Evolutionary conservation across 2,797 vertebrate species (phyloP).

Genomic region (Enteromius thamalakanensis): DNA sequence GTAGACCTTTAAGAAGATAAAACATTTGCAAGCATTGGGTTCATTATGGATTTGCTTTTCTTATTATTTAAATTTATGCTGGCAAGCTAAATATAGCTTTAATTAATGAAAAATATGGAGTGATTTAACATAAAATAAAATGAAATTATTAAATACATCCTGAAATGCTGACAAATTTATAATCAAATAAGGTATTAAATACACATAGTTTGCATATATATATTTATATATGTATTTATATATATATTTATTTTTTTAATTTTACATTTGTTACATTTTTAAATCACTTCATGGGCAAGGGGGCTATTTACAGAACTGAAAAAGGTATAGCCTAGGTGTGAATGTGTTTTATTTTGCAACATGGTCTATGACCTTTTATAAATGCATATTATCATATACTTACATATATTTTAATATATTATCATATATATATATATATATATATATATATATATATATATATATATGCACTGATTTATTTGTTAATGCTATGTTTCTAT

Average conservation of each 20-base stretch:
- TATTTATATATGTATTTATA: too few relatives aligned
- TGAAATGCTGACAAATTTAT: too few relatives aligned
- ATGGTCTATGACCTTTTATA: neutral
- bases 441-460: too few relatives aligned
- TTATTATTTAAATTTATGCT: too few relatives aligned
- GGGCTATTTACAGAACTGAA: neutral
- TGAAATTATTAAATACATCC: neutral
- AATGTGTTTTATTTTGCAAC: too few relatives aligned
- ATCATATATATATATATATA: neutral
- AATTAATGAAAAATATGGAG: neutral
- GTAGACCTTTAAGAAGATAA: neutral
- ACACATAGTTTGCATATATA: neutral
- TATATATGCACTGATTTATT: too few relatives aligned
- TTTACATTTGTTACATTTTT: neutral
- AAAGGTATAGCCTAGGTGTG: neutral
- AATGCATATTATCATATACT: neutral
- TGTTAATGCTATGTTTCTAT: neutral
- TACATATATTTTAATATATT: neutral
- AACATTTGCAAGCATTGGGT: neutral
- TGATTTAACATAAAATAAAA: neutral
- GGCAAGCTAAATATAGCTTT: too few relatives aligned
- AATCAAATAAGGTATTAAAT: neutral
- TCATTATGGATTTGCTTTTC: neutral
- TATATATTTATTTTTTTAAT: too few relatives aligned
- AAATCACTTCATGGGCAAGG: neutral